A percentile compares a stretch with the other conserved stretches of the same genome.
These are phyloP conservation scores for Hypercompe scribonia DNA, from an alignment of 2,888 invertebrate genomes.

Conservation along the genomic window DNA sequence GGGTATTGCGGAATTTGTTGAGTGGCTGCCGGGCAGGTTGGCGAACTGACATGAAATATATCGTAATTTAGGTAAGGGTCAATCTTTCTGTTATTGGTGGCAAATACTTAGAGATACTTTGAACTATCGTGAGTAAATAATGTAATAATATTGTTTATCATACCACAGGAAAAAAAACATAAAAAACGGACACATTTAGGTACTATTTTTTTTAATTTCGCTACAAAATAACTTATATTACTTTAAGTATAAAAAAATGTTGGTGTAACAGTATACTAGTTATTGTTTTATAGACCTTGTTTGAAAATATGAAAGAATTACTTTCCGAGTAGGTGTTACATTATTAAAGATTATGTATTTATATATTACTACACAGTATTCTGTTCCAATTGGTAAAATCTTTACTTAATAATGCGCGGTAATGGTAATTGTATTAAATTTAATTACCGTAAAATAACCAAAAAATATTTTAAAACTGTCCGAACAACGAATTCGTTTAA, in stretches of 20 bases:
- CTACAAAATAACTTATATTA: too few species aligned
- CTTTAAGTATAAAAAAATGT: too few species aligned
- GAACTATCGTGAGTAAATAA: not conserved
- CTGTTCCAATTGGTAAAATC: not conserved
- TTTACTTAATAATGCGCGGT: not conserved
- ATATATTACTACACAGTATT: not conserved
- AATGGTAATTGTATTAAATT: not conserved
- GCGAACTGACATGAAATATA: not conserved
- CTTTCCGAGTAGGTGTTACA: not conserved
- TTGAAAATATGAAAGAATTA: not conserved
- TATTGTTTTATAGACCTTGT: too few species aligned
- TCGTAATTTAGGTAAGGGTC: not conserved
- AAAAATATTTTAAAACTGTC: slow-evolving; percentile 58
- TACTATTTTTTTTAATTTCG: too few species aligned
- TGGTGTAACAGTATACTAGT: not conserved
- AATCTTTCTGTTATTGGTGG: not conserved
- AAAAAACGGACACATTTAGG: too few species aligned
- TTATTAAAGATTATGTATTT: not conserved
- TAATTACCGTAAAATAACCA: slow-evolving; percentile 14
- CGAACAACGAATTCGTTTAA: slow-evolving; percentile 67
- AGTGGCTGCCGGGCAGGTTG: not conserved
- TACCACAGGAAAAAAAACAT: too few species aligned
- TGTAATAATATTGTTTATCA: too few species aligned
- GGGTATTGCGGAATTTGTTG: slow-evolving; percentile 8
- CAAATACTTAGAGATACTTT: not conserved